Evolutionary conservation across 2,888 invertebrate genomes (phyloP), one percentile per base, ranked within the genome.

Genomic region (Dicycla oo): DNA sequence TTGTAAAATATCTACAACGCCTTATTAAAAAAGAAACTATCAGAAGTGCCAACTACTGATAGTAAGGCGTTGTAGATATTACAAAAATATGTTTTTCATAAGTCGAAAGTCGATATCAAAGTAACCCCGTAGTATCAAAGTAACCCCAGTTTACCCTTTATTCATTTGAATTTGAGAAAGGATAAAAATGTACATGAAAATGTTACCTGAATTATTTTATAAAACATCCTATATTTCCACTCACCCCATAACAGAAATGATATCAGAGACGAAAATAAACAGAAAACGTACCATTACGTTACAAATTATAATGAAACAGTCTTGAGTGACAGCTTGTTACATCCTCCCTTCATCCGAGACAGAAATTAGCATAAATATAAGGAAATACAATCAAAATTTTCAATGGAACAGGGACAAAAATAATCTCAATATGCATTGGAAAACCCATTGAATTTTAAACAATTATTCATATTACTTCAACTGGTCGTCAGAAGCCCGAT

Each of bases 331-430:
- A 73, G 77, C 53, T 73, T 40, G 61, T 62, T 73, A 66, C 38
- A 54, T 45, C 49, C 7, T 54, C 57, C 47, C 53, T 49, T 67
- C 58, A 63, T 58, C 30, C 62, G 20, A 45, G n/a, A 49, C 43
- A 54, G 30, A 51, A 49, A 79, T 79, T 79, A 63, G 30, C 73
- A 77, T 79, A 77, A 79, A 79, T 67, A 53, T 65, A 49, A 54
- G 54, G 60, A 63, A 73, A 66, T 49, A 73, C 43, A 73, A 76
- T 66, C 51, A 51, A 53, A 54, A 62, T 54, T 1, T 56, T 47
- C 54, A 51, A 51, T 56, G 49, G 49, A 54, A 69, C 3, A 8
- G 43, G 10, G 11, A 56, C 26, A 51, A 63, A 40, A 49, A 70
- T 54, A 54, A 73, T 40, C 26, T 18, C 18, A 38, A 56, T 11